These are phyloP conservation scores for Chloebia gouldiae DNA, from an alignment of 2,113 vertebrate genomes.

Conservation along the genomic window DNA sequence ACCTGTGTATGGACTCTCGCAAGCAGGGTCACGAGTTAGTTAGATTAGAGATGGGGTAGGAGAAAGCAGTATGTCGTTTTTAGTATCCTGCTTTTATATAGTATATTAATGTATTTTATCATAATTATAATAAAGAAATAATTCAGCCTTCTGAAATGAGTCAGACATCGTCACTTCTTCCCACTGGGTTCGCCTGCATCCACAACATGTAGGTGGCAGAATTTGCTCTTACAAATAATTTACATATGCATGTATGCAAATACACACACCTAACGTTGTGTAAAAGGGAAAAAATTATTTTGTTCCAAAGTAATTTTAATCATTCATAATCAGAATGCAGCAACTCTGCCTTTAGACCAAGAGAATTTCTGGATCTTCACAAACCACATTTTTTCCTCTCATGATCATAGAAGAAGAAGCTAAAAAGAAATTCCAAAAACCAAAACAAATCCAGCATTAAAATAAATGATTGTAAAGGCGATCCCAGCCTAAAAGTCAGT, in stretches of 20 bases:
- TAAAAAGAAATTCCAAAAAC: neutral
- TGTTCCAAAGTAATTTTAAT: neutral
- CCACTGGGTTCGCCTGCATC: too few species aligned
- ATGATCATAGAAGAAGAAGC: neutral
- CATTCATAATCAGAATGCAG: neutral
- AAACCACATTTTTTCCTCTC: neutral
- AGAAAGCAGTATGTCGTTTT: too few species aligned
- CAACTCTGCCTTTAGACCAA: neutral
- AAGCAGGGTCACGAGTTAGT: too few species aligned
- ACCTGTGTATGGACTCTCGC: too few species aligned
- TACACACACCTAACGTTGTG: accelerated
- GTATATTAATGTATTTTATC: too few species aligned
- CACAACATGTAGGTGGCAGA: neutral
- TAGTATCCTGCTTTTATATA: too few species aligned
- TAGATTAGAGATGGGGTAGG: too few species aligned
- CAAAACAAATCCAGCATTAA: accelerated
- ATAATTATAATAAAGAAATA: too few species aligned
- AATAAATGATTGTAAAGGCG: accelerated
- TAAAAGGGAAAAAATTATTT: neutral
- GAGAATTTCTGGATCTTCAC: neutral
- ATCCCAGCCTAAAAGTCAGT: neutral
- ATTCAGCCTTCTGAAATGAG: too few species aligned
- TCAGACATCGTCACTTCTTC: too few species aligned
- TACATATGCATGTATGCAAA: neutral
- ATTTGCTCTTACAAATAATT: neutral